A percentile compares a stretch with the other conserved stretches of the same genome.
phyloP scores from a whole-genome alignment of 53 echinoderm and acorn worm genomes.

The Mesocentrotus franciscanus region DNA sequence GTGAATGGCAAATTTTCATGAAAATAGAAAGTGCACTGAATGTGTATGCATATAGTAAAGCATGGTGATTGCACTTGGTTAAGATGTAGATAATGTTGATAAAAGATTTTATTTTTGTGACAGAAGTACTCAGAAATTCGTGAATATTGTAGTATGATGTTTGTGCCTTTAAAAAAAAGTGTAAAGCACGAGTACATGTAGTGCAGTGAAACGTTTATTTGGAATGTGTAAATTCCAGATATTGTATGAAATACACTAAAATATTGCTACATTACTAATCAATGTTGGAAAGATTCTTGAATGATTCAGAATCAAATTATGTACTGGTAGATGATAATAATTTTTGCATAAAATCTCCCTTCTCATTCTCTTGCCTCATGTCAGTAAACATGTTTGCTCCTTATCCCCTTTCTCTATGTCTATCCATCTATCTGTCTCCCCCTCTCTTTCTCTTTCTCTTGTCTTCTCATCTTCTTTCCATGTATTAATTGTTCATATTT shows the following conservation, averaged over 20 bases:
- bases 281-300: neutral
- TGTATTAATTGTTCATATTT: too few species aligned
- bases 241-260: neutral
- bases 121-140: neutral
- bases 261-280: neutral
- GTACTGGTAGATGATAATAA: neutral
- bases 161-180: neutral
- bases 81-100: neutral
- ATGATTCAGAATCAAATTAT: neutral
- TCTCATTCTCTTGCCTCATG: too few species aligned
- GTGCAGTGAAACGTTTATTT: neutral
- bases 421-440: too few species aligned
- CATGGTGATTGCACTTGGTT: neutral
- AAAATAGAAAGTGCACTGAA: neutral
- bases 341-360: too few species aligned
- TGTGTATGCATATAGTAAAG: neutral
- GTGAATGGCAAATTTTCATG: neutral
- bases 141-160: neutral
- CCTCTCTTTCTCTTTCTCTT: too few species aligned
- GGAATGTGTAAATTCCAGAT: neutral
- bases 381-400: too few species aligned
- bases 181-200: neutral
- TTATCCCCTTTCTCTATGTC: neutral
- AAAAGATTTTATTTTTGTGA: neutral
- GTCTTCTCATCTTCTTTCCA: too few species aligned